Conservation (phyloP, 1,140 invertebrate genomes). For the Gonatopus flavifemur region DNA sequence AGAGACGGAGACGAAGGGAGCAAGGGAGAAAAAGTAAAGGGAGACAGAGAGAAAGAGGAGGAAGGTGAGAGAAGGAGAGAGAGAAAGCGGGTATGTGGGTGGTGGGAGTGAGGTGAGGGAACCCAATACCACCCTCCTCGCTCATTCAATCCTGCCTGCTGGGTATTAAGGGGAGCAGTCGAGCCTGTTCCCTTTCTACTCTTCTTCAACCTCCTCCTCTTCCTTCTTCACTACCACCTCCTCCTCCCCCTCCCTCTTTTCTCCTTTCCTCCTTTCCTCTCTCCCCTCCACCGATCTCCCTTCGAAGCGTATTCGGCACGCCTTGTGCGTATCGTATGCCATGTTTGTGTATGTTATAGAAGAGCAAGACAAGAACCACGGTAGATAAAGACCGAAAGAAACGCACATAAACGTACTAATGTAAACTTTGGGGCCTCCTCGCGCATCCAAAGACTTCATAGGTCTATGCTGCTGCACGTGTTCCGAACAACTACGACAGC, state of each 20-base stretch:
- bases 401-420: no score
- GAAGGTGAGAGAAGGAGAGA: conserved; percentile 3
- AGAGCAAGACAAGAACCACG: no score
- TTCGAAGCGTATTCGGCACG: conserved; percentile 13
- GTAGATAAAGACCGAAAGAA: no score
- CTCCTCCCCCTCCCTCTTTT: conserved; percentile 4
- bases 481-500: no score
- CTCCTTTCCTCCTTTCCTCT: conserved; percentile 9
- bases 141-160: conserved; percentile 46
- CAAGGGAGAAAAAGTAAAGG: no score
- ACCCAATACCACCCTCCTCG: conserved; percentile 50
- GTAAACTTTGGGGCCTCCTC: no score
- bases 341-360: no score
- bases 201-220: conserved; percentile 12
- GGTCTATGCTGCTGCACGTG: no score
- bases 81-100: conserved; percentile 27
- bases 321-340: no score
- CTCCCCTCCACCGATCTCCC: conserved; percentile 16
- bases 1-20: no score
- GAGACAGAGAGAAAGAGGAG: no score
- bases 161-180: conserved; percentile 45
- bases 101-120: conserved; percentile 50
- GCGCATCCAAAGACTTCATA: no score
- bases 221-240: conserved; percentile 3
- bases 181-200: conserved; percentile 28